Evolutionary conservation across 2,797 vertebrate genomes (phyloP).

Genomic region (Limosa lapponica): DNA sequence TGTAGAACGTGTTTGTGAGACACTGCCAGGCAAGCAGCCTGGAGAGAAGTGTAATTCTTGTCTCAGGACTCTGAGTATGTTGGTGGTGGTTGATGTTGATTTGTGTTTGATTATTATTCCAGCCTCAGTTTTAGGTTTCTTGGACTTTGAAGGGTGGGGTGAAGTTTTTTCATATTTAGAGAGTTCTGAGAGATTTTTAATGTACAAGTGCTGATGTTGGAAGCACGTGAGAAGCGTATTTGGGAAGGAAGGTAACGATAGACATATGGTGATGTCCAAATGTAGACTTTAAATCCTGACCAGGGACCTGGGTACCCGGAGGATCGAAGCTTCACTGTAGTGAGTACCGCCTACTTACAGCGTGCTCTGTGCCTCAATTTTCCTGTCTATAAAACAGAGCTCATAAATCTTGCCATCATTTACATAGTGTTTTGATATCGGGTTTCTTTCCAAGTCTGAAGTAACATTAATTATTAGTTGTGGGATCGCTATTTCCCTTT

Average conservation of each 20-base stretch:
- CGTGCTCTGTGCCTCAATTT: neutral
- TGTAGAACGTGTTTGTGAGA: neutral
- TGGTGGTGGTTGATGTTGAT: neutral
- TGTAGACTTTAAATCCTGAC: neutral
- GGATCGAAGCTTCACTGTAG: neutral
- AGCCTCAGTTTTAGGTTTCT: neutral
- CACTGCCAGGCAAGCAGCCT: neutral
- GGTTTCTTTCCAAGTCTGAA: conserved; percentile 51
- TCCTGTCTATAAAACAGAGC: conserved; percentile 12
- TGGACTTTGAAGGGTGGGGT: neutral
- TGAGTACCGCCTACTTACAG: neutral
- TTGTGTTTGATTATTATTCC: neutral
- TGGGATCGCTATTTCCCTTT: conserved; percentile 55
- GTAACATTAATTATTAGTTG: conserved; percentile 52
- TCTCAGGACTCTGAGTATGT: neutral
- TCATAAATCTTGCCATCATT: conserved; percentile 52
- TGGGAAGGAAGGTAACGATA: neutral
- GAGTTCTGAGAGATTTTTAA: neutral
- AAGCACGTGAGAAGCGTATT: neutral
- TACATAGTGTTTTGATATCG: conserved; percentile 56
- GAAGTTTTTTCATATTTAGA: neutral
- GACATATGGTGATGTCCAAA: neutral
- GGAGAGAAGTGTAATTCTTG: neutral
- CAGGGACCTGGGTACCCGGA: neutral
- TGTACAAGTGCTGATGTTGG: neutral